Base-by-base conservation (phyloP, 2,113 vertebrate genomes). In the Ailurus styani region DNA sequence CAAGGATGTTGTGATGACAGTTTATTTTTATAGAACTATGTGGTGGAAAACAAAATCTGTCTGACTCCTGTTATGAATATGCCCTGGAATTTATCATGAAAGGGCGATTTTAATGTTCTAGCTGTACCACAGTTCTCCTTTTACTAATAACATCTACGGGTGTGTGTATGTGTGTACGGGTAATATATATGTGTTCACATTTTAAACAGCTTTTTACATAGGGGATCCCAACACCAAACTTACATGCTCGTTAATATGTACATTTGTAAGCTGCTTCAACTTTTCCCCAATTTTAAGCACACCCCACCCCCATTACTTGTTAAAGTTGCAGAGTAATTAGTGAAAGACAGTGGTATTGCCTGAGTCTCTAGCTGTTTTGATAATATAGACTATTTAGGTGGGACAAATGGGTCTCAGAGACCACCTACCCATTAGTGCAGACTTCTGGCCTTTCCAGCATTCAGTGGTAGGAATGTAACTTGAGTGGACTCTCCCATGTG, bases 21-120 rank as follows among this genome's bases (percentile, higher is more conserved):
- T 98, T 99, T 98, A 98, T 98, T 98, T 99, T 98, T 98, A 98
- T 99, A 98, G 97, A 97, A 98, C 90, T 98, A 92, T 98, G 98
- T 97, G 97, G 97, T 97, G 97, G 98, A 98, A 98, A 98, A 97
- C 98, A 98, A 96, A 97, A 97, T 97, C 96, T 97, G 96, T 93
- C 96, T 93, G 92, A 96, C 96, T 97, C 83, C 90, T 96, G 96
- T 96, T 96, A 97, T 93, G 96, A 97, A 85, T 93, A 96, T 97
- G 97, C 82, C 87, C 97, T 95, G 97, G 97, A 96, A 97, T 97
- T 97, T 97, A 89, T 95, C 79, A 60, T 42, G 75, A 85, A 96
- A 82, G 96, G 89, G 55, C 62, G 70, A 93, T 93, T 95, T 97
- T 95, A 75, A 83, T 73, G 57, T 81, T 91, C 47, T 78, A 50